Base-by-base conservation (phyloP, 2,113 vertebrate genomes). In the Actenoides hombroni region DNA sequence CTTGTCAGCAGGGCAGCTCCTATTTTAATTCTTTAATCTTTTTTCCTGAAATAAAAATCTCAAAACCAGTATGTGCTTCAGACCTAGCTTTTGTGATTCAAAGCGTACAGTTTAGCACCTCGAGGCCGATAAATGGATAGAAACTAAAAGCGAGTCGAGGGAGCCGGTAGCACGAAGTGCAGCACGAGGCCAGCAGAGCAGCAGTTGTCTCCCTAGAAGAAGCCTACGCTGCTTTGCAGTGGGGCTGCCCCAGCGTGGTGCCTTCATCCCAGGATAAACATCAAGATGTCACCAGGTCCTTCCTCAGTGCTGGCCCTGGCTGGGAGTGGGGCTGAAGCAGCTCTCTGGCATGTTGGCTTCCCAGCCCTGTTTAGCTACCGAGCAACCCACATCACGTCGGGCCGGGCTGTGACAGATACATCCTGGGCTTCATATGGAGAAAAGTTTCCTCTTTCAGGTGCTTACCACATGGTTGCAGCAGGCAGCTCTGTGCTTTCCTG, bases 1-100 rank as follows among this genome's bases (percentile, higher is more conserved):
- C 95, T 96, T 94, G 95, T 96, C 96, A 96, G 96, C 96, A 96
- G 92, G 92, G 94, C 92, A 96, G 96, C 96, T 96, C 96, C 81
- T 92, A 85, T 96, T 96, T 96, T 96, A 94, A 97, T 94, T 96
- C 96, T 91, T 94, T 95, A 82, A 96, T 86, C 94, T 94, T 95
- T 95, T 95, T 94, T 95, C 92, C 90, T 93, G 94, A 96, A 96
- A 94, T 96, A 96, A 95, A 96, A 84, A 6, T 92, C 96, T 96
- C 88, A 87, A 94, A 97, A 91, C 92, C 91, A 89, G 77, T 82
- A 64, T 49, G 59, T 94, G 96, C 96, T 97, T 96, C 92, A 93
- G 92, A 88, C 80, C 94, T 9, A 88, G 94, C 84, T 95, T 84
- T 70, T 35, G 35, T 44, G 24, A 26, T 49, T 71, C 56, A 60